Base-by-base conservation (phyloP, 1,140 invertebrate species). In the Temnothorax nylanderi region DNA sequence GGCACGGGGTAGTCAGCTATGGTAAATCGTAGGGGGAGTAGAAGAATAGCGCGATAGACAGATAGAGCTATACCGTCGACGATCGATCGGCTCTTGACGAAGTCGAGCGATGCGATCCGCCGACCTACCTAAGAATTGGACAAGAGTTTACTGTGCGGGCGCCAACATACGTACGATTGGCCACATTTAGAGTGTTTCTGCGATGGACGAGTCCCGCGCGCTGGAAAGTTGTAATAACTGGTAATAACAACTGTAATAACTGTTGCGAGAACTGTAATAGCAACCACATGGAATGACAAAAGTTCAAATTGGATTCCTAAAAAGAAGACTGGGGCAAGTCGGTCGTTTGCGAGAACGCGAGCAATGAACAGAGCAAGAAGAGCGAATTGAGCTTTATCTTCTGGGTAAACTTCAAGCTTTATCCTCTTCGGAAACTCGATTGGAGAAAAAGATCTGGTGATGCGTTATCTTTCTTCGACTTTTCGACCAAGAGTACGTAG, bases 121-220 rank as follows among this genome's bases (percentile, higher is more conserved):
- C 90, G 91, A 92, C 88, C 90, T 94, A 94, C 82, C 94, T 94
- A 95, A 94, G 91, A 94, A 95, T 94, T 95, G 94, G 94, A 95
- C 94, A 95, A 95, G 94, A 95, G 93, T 95, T 92, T 94, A 95
- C 94, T 95, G 95, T 95, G 94, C 93, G 94, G 94, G 94, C 93
- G 94, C 94, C 94, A 95, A 94, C 92, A 88, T 88, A 90, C 77
- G 67, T 92, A 89, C 87, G 90, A 95, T 94, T 95, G 94, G 94
- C 94, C 91, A 93, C 91, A 88, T 92, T 94, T 93, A 90, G 86
- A 92, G 93, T 85, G 87, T 87, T 76, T 77, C 88, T 91, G 78
- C 89, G 62, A 67, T 86, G 78, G 62, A 87, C 49, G 34, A 89
- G 34, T 47, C 82, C 88, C 89, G 85, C 60, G 74, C 89, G 88